phyloP scores from a whole-genome alignment of 2,797 vertebrate species.

The Falco naumanni region DNA sequence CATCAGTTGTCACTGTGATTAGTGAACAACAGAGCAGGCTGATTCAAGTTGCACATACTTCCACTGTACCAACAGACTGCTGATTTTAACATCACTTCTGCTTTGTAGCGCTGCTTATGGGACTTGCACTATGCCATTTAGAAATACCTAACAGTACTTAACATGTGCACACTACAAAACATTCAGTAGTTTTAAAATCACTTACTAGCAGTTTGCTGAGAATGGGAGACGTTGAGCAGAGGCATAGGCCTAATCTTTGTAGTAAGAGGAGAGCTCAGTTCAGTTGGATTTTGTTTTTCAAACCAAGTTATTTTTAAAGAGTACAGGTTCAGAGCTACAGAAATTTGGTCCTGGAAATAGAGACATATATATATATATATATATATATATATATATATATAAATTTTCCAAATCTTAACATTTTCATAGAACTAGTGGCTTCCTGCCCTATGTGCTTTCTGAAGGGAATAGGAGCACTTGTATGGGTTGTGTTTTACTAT shows the following conservation, averaged over 20 bases:
- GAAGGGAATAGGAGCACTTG: background rate
- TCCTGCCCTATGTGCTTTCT: background rate
- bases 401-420: background rate
- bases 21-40: background rate
- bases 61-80: background rate
- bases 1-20: background rate
- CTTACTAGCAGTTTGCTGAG: background rate
- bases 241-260: background rate
- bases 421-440: background rate
- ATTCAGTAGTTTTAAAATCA: background rate
- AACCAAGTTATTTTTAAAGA: background rate
- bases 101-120: background rate
- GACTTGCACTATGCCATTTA: background rate
- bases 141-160: background rate
- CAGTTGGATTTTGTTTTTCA: background rate
- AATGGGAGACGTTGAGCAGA: background rate
- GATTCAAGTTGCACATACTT: background rate
- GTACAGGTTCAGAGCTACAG: background rate
- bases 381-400: too few species aligned
- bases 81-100: background rate
- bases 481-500: slow-evolving; percentile 19
- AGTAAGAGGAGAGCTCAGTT: background rate
- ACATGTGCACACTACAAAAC: background rate
- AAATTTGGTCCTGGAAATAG: background rate
- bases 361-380: background rate